A percentile compares a stretch with the other conserved stretches of the same genome.
phyloP scores from a whole-genome alignment of 2,888 invertebrate species.

The Protonemura montana region DNA sequence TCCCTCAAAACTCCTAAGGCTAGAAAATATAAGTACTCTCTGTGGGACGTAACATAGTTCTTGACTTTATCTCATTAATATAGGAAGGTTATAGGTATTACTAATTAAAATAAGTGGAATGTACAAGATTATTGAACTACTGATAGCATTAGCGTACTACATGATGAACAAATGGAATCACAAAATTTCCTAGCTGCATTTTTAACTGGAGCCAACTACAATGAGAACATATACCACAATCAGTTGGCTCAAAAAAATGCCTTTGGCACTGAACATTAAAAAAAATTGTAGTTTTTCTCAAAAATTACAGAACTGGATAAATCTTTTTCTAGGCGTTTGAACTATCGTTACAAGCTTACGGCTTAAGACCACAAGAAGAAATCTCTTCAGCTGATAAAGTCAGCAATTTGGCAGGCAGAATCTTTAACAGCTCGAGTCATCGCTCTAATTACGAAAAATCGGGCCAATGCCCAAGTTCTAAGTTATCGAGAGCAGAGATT shows the following conservation, averaged over 20 bases:
- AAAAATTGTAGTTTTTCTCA: background rate
- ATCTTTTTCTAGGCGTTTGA: background rate
- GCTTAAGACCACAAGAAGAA: background rate
- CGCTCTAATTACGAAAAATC: background rate
- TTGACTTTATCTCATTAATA: background rate
- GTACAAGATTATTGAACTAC: background rate
- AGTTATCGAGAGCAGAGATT: background rate
- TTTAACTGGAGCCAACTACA: background rate
- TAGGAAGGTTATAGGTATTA: background rate
- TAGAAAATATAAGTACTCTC: constrained; percentile 3
- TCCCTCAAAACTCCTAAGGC: background rate
- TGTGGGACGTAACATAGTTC: background rate
- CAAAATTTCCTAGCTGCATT: background rate
- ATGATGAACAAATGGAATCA: background rate
- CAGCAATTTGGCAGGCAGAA: background rate
- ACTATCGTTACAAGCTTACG: constrained; percentile 7
- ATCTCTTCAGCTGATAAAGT: constrained; percentile 9
- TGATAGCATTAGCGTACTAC: background rate
- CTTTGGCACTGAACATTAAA: background rate
- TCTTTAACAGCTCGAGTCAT: background rate
- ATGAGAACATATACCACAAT: background rate
- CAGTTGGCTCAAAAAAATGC: constrained; percentile 9
- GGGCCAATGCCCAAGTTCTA: background rate
- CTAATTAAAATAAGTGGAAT: background rate
- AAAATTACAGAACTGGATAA: constrained; percentile 5